Base-by-base conservation (phyloP, 2,888 invertebrate genomes). In the Sphinx pinastri region DNA sequence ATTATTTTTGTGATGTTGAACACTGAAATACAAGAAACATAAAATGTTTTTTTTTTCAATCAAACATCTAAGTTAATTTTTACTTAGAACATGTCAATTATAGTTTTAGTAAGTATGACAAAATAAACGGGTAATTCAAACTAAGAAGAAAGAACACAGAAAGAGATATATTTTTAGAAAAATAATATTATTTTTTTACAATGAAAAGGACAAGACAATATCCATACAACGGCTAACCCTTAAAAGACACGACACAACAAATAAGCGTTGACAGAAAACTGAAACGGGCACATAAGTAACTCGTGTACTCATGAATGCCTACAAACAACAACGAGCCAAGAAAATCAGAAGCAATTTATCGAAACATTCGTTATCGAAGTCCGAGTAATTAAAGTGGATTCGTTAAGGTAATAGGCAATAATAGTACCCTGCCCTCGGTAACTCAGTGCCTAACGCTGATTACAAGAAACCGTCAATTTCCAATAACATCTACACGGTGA, bases 311-410 rank as follows among this genome's bases (percentile, higher is more conserved):
- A 49, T 69, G 47, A 57, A 63, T 68, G 25, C 66, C 19, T 38
- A 52, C 68, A 52, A 68, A 52, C 68, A 60, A 68, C 70, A 68
- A 63, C 63, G 63, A 55, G 54, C 45, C 59, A 59, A 74, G 71
- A 71, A 69, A 70, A 77, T 77, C 70, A 75, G 70, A 77, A 74
- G 74, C 76, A 77, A 80, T 81, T 76, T 72, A 77, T 73, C 73
- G 72, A 52, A 60, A 51, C 70, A 76, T 80, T 81, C 77, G 81
- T 78, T 81, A 79, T 75, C 75, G 73, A 74, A 79, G 81, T 79
- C 79, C 77, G 71, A 77, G 75, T 82, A 81, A 84, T 84, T 86
- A 84, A 81, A 84, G 80, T 84, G 79, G 81, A 79, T 81, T 81
- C 79, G 83, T 83, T 83, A 80, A 79, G 74, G 77, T 81, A 83